Conservation (phyloP, 2,888 invertebrate species). For the Eupithecia insigniata region DNA sequence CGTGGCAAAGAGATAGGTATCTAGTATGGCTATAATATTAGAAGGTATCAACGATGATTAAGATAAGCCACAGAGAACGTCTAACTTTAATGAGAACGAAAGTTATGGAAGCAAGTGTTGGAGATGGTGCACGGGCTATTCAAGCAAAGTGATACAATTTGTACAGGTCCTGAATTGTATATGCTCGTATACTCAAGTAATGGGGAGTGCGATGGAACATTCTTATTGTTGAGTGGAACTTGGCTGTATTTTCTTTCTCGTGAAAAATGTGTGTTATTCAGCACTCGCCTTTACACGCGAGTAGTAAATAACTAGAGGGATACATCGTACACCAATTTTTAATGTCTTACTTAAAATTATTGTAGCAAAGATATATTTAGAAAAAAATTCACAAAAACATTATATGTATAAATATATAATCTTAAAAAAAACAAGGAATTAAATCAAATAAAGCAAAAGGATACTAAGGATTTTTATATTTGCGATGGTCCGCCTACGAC, state of each 20-base stretch:
- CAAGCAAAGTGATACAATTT: slow-evolving; percentile 31
- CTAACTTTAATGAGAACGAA: slow-evolving; percentile 32
- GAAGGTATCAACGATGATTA: slow-evolving; percentile 20
- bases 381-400: neutral
- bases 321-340: neutral
- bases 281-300: neutral
- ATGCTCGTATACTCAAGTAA: neutral
- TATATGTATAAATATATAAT: too few relatives aligned
- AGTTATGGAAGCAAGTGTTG: slow-evolving; percentile 42
- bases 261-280: neutral
- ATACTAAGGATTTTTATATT: too few relatives aligned
- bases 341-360: neutral
- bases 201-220: slow-evolving; percentile 23
- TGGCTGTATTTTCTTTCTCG: slow-evolving; percentile 6
- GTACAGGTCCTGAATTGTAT: slow-evolving; percentile 29
- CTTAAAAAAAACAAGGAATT: too few relatives aligned
- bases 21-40: neutral
- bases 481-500: too few relatives aligned
- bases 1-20: neutral
- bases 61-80: slow-evolving; percentile 23
- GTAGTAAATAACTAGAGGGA: neutral
- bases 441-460: too few relatives aligned
- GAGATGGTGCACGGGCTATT: slow-evolving; percentile 23
- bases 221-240: slow-evolving; percentile 9
- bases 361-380: too few relatives aligned